Evolutionary conservation across 2,888 invertebrate species (phyloP), one percentile per base, ranked within the genome.

Genomic region (Terebella lapidaria): DNA sequence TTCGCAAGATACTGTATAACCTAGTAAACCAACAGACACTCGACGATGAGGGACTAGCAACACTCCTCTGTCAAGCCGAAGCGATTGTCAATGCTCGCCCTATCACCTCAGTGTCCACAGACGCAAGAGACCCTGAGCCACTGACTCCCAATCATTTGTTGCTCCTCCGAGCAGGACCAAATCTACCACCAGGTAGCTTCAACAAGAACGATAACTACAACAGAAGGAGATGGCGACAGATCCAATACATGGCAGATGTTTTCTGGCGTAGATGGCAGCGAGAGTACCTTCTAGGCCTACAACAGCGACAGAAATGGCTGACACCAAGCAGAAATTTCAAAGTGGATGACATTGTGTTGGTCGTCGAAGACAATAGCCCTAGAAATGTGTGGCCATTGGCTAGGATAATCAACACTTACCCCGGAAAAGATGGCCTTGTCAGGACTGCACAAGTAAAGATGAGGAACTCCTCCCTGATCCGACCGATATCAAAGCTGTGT

Each of bases 221-320:
- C 42, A 35, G 42, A n/a, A 35, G 42, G n/a, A 35, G 42, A n/a
- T 35, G 42, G 42, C 10, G 42, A n/a, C 42, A 35, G n/a, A n/a
- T 35, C 10, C 42, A 35, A 28, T 64, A 65, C 30, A 5, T 63
- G 20, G 54, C 66, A n/a, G 51, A 62, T 46, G 27, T 62, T 24
- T 61, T 63, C 51, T 63, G 63, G 61, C 54, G 24, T 15, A 46
- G 62, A 28, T 66, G 60, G 60, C 15, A 26, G 3, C 30, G 47
- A 10, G 58, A 58, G 35, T 60, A 60, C 52, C n/a, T 63, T n/a
- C 42, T 56, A n/a, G 10, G 10, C 10, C 42, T 35, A 35, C 42
- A 35, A 35, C 42, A 35, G 42, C 42, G 42, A 35, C 42, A 35
- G 42, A 35, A 35, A 15, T 35, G 42, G 42, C 10, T 35, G 10